These are phyloP conservation scores for Fregetta grallaria DNA, from an alignment of 2,113 vertebrate species.

Conservation along the genomic window DNA sequence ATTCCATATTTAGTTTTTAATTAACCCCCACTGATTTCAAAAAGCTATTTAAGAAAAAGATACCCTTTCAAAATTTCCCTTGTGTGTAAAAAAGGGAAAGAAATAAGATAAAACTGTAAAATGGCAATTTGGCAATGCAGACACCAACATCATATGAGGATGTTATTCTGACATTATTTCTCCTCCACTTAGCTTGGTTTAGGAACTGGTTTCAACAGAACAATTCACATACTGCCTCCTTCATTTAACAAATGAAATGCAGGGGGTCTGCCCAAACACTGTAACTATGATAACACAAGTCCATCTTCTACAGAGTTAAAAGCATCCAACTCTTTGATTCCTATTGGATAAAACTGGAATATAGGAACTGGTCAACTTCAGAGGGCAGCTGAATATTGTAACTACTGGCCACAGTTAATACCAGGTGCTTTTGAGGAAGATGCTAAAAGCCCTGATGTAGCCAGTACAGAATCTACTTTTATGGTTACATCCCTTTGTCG, in stretches of 20 bases:
- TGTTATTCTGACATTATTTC: neutral
- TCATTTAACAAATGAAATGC: neutral
- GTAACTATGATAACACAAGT: neutral
- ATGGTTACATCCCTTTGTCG: neutral
- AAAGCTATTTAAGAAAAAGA: conserved; percentile 32
- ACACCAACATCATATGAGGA: neutral
- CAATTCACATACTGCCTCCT: neutral
- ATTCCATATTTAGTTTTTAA: conserved; percentile 73
- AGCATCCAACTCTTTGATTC: neutral
- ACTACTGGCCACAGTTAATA: neutral
- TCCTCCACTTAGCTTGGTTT: neutral
- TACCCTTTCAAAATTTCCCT: conserved; percentile 23
- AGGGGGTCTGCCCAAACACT: neutral
- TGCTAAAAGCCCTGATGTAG: neutral
- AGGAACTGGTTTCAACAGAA: neutral
- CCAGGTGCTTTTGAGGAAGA: neutral
- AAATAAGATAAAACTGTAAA: neutral
- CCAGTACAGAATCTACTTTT: neutral
- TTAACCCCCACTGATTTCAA: conserved; percentile 71
- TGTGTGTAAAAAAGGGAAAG: neutral
- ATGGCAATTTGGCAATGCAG: neutral
- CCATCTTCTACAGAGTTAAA: neutral
- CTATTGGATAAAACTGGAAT: neutral
- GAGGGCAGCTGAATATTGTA: neutral
- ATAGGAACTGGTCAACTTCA: neutral